phyloP scores from a whole-genome alignment of 2,113 vertebrate genomes.

The Apteryx mantelli region DNA sequence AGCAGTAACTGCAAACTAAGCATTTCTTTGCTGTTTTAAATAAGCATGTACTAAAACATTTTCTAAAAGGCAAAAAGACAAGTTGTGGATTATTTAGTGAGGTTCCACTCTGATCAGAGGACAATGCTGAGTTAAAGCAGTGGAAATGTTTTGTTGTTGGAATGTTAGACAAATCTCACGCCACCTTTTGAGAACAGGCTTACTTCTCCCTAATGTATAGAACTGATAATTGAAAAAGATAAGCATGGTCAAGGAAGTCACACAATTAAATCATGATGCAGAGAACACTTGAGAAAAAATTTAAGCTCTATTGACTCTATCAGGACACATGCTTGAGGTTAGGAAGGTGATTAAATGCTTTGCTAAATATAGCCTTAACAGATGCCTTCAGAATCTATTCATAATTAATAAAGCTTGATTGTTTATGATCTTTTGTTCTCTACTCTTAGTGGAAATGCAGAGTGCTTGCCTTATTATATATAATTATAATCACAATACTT shows the following conservation, averaged over 20 bases:
- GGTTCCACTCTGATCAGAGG: background rate
- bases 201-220: background rate
- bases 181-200: background rate
- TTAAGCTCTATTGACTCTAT: background rate
- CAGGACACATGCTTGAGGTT: background rate
- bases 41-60: background rate
- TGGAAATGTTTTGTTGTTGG: background rate
- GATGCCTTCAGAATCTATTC: background rate
- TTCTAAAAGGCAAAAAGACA: background rate
- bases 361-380: constrained; percentile 38
- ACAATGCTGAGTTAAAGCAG: background rate
- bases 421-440: background rate
- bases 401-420: constrained; percentile 32
- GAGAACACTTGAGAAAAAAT: background rate
- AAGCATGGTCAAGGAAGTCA: background rate
- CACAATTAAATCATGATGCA: background rate
- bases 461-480: background rate
- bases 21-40: background rate
- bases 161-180: background rate
- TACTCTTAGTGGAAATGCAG: background rate
- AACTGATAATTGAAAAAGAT: background rate
- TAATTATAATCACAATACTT: constrained; percentile 30
- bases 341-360: background rate
- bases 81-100: background rate
- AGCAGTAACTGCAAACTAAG: background rate